These are phyloP conservation scores for Acanthiza pusilla DNA, from an alignment of 2,797 vertebrate genomes.

Conservation along the genomic window DNA sequence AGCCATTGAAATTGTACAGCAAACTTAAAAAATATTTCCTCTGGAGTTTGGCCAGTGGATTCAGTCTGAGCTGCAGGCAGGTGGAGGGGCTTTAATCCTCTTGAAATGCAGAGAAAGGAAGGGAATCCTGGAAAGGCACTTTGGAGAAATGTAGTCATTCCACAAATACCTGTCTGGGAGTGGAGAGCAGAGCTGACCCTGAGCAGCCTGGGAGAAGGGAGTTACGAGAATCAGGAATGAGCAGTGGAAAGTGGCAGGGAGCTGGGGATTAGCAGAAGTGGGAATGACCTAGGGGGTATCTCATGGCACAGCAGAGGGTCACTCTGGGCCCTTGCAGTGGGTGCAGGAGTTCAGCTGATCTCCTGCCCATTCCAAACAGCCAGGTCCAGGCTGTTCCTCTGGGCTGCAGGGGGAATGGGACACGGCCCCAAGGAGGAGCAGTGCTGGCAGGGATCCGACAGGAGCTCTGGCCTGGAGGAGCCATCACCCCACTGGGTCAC, in stretches of 20 bases:
- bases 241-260: not conserved
- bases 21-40: not conserved
- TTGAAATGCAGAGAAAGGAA: not conserved
- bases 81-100: not conserved
- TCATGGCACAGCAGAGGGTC: not conserved
- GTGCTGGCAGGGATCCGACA: not conserved
- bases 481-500: rapidly evolving
- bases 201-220: not conserved
- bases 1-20: not conserved
- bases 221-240: not conserved
- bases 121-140: not conserved
- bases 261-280: not conserved
- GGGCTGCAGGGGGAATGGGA: not conserved
- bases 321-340: not conserved
- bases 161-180: not conserved
- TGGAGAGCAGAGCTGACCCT: not conserved
- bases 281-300: not conserved
- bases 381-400: not conserved
- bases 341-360: not conserved
- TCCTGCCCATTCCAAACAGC: not conserved
- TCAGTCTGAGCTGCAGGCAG: not conserved
- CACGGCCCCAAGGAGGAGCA: rapidly evolving
- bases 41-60: not conserved
- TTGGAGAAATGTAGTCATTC: not conserved
- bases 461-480: not conserved